These are phyloP conservation scores for Nomada ferruginata DNA, from an alignment of 2,888 invertebrate genomes.

Conservation along the genomic window DNA sequence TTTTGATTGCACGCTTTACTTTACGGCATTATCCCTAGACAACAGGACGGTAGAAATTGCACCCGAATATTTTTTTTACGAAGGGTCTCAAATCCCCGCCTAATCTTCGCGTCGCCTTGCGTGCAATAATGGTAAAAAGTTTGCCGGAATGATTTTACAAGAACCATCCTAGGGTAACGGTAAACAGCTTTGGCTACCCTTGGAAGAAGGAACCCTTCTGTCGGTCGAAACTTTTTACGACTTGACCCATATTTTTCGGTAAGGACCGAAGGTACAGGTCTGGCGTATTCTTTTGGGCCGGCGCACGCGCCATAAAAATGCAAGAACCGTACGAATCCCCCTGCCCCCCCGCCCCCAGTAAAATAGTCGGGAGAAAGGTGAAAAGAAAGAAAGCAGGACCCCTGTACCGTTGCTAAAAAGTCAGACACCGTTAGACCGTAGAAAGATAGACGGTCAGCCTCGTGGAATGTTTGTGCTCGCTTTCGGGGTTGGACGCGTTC, in stretches of 20 bases:
- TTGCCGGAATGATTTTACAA: conserved; percentile 23
- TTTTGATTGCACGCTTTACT: neutral
- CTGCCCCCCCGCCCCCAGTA: neutral
- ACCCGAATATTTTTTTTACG: neutral
- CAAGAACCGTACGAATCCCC: conserved; percentile 65
- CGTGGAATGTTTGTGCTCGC: conserved; percentile 45
- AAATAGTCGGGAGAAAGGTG: conserved; percentile 22
- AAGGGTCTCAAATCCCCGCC: neutral
- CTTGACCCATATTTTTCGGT: conserved; percentile 72
- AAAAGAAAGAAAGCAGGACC: conserved; percentile 53
- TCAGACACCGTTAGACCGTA: conserved; percentile 64
- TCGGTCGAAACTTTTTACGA: conserved; percentile 62
- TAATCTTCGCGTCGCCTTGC: neutral
- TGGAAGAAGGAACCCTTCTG: conserved; percentile 55
- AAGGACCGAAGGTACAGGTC: conserved; percentile 46
- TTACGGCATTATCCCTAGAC: too few relatives aligned
- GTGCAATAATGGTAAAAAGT: conserved; percentile 46
- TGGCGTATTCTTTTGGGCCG: conserved; percentile 23
- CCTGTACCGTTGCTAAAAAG: conserved; percentile 61
- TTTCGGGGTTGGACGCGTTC: conserved; percentile 11
- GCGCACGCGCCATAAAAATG: conserved; percentile 72
- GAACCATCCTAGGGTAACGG: conserved; percentile 25
- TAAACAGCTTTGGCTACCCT: conserved; percentile 26
- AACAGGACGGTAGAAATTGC: too few relatives aligned
- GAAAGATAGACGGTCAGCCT: conserved; percentile 38